phyloP scores from a whole-genome alignment of 2,888 invertebrate genomes.

The Caenorhabditis sp. region DNA sequence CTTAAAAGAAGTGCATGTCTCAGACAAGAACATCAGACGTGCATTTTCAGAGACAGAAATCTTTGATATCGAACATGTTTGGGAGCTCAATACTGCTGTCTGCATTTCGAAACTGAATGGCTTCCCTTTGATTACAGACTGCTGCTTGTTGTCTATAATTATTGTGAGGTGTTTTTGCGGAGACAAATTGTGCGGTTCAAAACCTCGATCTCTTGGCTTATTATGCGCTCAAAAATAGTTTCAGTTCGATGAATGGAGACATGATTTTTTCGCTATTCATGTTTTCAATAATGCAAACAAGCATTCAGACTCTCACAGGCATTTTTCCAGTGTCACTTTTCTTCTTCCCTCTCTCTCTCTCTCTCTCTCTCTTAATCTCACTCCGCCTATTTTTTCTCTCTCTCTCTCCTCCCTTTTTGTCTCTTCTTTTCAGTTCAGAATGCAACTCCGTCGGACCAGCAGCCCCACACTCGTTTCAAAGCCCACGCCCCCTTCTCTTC shows the following conservation, averaged over 20 bases:
- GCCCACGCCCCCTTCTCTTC: constrained; percentile 59
- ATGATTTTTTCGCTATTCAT: constrained; percentile 31
- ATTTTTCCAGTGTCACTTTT: constrained; percentile 58
- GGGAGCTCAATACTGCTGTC: neutral
- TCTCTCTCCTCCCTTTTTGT: constrained; percentile 41
- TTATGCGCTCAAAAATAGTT: constrained; percentile 2
- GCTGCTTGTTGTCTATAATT: neutral
- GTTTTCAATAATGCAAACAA: constrained; percentile 54
- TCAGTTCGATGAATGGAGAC: constrained; percentile 29
- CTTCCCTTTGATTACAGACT: constrained; percentile 2
- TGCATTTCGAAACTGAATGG: constrained; percentile 4
- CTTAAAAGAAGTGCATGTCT: neutral
- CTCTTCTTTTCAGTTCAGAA: constrained; percentile 58
- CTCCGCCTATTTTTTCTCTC: constrained; percentile 17
- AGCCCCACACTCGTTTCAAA: constrained; percentile 60
- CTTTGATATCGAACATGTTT: neutral
- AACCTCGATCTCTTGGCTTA: neutral
- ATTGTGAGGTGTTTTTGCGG: neutral
- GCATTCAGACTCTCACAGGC: constrained; percentile 49
- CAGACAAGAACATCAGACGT: neutral
- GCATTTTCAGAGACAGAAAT: neutral
- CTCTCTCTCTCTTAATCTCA: constrained; percentile 6
- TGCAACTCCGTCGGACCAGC: constrained; percentile 60
- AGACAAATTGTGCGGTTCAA: neutral
- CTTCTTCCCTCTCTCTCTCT: constrained; percentile 12